Percentiles rank a stretch among this genome's conserved stretches.
These are phyloP conservation scores for Sylvia borin DNA, from an alignment of 2,797 vertebrate species.

Conservation along the genomic window DNA sequence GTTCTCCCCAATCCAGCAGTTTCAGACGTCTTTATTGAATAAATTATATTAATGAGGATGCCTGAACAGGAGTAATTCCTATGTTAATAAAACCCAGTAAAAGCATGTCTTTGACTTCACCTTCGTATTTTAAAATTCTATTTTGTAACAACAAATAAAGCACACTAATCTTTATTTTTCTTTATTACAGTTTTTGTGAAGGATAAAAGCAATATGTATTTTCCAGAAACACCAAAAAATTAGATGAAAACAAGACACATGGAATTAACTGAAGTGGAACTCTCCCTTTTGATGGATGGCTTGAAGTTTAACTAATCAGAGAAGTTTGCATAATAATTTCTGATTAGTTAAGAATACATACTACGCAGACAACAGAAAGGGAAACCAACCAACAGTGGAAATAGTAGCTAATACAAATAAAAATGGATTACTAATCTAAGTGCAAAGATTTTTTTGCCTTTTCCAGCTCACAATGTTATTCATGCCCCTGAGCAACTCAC, in stretches of 20 bases:
- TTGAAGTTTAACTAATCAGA: not conserved
- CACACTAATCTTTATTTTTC: not conserved
- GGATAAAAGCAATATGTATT: slow-evolving; percentile 12
- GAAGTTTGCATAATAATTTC: not conserved
- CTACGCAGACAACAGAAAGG: not conserved
- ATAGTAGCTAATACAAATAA: slow-evolving; percentile 4
- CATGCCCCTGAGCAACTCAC: slow-evolving; percentile 44
- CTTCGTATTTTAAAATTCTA: not conserved
- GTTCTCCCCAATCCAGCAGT: not conserved
- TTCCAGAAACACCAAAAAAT: slow-evolving; percentile 27
- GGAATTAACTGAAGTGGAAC: slow-evolving; percentile 5
- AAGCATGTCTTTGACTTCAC: not conserved
- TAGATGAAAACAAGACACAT: not conserved
- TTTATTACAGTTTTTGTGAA: not conserved
- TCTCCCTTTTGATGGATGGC: not conserved
- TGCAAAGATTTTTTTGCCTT: not conserved
- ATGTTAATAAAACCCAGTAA: slow-evolving; percentile 5
- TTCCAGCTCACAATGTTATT: slow-evolving; percentile 29
- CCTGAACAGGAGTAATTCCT: not conserved
- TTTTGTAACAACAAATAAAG: slow-evolving; percentile 16
- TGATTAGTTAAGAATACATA: not conserved
- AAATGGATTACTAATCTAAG: slow-evolving; percentile 18
- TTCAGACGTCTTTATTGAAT: not conserved
- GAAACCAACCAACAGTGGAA: not conserved
- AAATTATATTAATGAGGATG: slow-evolving; percentile 10